These are phyloP conservation scores for Elanus axillaris DNA, from an alignment of 2,113 vertebrate species.

Conservation along the genomic window DNA sequence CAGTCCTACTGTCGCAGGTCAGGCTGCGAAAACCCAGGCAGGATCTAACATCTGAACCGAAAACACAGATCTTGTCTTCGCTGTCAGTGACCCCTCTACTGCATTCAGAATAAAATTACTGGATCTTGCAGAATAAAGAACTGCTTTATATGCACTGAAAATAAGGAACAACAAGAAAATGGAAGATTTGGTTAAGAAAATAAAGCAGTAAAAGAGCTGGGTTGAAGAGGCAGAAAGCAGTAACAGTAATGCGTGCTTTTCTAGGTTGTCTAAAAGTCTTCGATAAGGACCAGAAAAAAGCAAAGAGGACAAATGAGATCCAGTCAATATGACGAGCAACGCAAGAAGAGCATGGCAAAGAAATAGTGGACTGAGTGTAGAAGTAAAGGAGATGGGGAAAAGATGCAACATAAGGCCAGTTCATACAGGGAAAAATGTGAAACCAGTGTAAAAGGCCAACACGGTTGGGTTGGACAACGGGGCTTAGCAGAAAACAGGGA, in stretches of 20 bases:
- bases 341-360: neutral
- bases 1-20: neutral
- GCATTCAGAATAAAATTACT: neutral
- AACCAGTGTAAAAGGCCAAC: neutral
- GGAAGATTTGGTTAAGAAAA: neutral
- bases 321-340: neutral
- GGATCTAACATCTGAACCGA: neutral
- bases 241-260: neutral
- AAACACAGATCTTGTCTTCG: neutral
- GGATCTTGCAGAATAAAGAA: neutral
- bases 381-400: neutral
- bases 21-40: neutral
- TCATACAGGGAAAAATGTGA: neutral
- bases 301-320: neutral
- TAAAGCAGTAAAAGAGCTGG: neutral
- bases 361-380: neutral
- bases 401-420: neutral
- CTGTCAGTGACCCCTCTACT: neutral
- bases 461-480: neutral
- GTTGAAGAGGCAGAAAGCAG: neutral
- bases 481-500: neutral
- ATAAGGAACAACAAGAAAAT: neutral
- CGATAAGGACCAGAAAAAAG: neutral
- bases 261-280: neutral
- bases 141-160: neutral